Evolutionary conservation across 2,888 invertebrate species (phyloP), one percentile per base, ranked within the genome.

Genomic region (Meteorus colon): DNA sequence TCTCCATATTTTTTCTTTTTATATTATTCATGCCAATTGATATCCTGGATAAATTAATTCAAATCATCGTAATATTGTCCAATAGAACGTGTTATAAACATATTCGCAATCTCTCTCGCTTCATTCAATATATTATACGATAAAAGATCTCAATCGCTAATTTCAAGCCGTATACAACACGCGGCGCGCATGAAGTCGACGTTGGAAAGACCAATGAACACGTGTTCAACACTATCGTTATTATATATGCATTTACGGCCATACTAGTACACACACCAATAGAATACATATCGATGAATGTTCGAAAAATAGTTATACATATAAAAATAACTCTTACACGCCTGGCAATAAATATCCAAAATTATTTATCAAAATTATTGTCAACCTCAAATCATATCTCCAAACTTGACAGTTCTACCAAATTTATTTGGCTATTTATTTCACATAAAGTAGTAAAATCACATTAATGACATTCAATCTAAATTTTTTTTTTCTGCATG

Each of bases 251-350:
- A 74, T 68, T 24, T 37, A 48, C 48, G 66, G 31, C 51, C n/a
- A 27, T 37, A 19, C 34, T 34, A 31, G 6, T 63, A 31, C 71
- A 24, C 48, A 75, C 74, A 73, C 69, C 59, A 51, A 66, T 12
- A n/a, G 48, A 65, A 29, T 59, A 41, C 69, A 68, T 48, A 65
- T 77, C 66, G 60, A 73, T 75, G 37, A 41, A 66, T 41, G 19
- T 66, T 41, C n/a, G 19, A 41, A 41, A n/a, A 48, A 48, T 48
- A 48, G 16, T 48, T 48, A 48, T n/a, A n/a, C 48, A 14, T 48
- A 4, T 16, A 16, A 2, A 16, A 67, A 37, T 27, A 24, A 41
- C 37, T 34, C 34, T 41, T 8, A 41, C 12, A 1, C 24, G 24
- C 24, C 24, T 24, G 24, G 0, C 24, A 24, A 24, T 24, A 24